Percentiles rank a stretch among this genome's conserved stretches.
These are phyloP conservation scores for Hycleus cichorii DNA, from an alignment of 1,140 invertebrate genomes.

Conservation along the genomic window DNA sequence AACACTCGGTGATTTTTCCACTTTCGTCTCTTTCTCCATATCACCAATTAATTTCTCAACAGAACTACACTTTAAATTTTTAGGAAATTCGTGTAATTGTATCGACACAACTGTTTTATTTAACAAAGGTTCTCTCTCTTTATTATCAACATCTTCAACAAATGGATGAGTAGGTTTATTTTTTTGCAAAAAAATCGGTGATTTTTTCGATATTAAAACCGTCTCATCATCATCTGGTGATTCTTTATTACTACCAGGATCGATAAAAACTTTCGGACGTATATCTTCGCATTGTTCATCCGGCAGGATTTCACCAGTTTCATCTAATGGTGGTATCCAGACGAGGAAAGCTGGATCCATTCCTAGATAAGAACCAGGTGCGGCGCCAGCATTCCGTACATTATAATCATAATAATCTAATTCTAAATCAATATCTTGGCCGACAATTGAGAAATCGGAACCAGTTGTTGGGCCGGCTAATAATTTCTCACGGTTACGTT, in stretches of 20 bases:
- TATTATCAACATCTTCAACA: background rate
- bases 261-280: constrained; percentile 27
- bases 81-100: constrained; percentile 34
- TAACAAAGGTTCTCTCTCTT: background rate
- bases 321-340: constrained; percentile 74
- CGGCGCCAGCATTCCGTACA: constrained; percentile 68
- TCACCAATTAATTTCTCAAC: constrained; percentile 21
- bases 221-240: constrained; percentile 34
- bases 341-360: constrained; percentile 82
- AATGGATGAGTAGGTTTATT: constrained; percentile 21
- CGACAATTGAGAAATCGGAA: constrained; percentile 71
- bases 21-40: constrained; percentile 44
- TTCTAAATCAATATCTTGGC: constrained; percentile 66
- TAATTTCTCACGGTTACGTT: constrained; percentile 60
- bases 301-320: constrained; percentile 40
- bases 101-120: constrained; percentile 24
- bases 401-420: constrained; percentile 86
- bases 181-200: constrained; percentile 13
- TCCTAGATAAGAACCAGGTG: constrained; percentile 63
- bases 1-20: constrained; percentile 41
- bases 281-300: constrained; percentile 31
- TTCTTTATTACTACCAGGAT: constrained; percentile 38
- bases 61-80: constrained; percentile 15
- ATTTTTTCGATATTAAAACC: constrained; percentile 25
- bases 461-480: constrained; percentile 50